Evolutionary conservation across 1,140 invertebrate species (phyloP).

Genomic region (Nebria ingens): DNA sequence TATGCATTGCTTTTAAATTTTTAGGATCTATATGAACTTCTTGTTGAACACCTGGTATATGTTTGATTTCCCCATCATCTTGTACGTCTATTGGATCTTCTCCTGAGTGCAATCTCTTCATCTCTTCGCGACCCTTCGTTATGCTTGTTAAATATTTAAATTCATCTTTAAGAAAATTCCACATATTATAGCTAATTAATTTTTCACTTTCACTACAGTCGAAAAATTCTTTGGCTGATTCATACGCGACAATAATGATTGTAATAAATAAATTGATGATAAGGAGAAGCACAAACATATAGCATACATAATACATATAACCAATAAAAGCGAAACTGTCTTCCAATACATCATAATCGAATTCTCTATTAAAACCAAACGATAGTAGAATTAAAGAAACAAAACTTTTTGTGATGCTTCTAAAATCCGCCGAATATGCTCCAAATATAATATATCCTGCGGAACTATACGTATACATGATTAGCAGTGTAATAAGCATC

Average conservation of each 20-base stretch:
- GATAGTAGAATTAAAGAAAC: conserved; percentile 2
- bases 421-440: neutral
- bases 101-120: neutral
- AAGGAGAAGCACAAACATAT: neutral
- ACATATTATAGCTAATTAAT: neutral
- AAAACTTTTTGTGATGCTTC: neutral
- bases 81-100: neutral
- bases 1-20: neutral
- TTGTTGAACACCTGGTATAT: neutral
- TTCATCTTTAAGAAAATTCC: neutral
- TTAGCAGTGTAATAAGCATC: neutral
- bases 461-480: neutral
- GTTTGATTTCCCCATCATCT: neutral
- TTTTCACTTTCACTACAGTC: neutral
- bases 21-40: neutral
- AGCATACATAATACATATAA: neutral
- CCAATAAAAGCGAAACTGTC: neutral
- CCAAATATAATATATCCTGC: neutral
- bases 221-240: neutral
- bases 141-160: neutral
- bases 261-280: neutral
- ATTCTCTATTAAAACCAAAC: neutral
- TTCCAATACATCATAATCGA: neutral
- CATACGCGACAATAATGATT: neutral
- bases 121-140: neutral